Evolutionary conservation across 92 coral and sea anemone genomes (phyloP), one percentile per base, ranked within the genome.

Genomic region (Siderastrea siderea): DNA sequence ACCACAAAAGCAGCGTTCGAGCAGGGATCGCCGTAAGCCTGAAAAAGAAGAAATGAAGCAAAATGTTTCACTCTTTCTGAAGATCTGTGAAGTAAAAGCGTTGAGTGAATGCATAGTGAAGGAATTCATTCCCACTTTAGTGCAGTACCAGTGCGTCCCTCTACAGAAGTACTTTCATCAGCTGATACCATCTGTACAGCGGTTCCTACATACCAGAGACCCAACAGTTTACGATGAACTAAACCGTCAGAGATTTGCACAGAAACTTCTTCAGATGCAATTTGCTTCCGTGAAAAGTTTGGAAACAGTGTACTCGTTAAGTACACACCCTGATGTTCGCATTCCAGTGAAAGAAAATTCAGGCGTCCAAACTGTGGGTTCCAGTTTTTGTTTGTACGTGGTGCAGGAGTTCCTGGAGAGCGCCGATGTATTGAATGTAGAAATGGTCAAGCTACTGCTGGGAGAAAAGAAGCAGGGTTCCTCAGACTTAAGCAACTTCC

Each of bases 131-230:
- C 87, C 99, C 4, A 47, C 17, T 6, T n/a, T 80, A 72, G 85
- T 86, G 19, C 83, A 87, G 46, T 87, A 15, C 75, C 84, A 84
- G 4, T 96, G 98, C 17, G 86, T 87, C 52, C 89, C 92, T 13
- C 79, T 91, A 12, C 96, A 94, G 79, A 78, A 54, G 83, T 80
- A 94, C 73, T 93, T 96, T 79, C 93, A 93, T 75, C 79, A 73
- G 47, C 80, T 93, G 55, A 83, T 96, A 7, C 98, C 99, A 66
- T 87, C 79, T 69, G 84, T 93, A 3, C 99, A 96, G 57, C 93
- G 96, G 10, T 93, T 88, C 79, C 60, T 96, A 66, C 80, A 89
- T 84, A 19, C 50, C 78, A 64, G 72, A 68, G 55, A 78, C 45
- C 83, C 60, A 13, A 76, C 78, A 0, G 78, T 65, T 51, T 90